These are phyloP conservation scores for Polypedilum vanderplanki DNA, from an alignment of 1,140 invertebrate genomes.

Conservation along the genomic window DNA sequence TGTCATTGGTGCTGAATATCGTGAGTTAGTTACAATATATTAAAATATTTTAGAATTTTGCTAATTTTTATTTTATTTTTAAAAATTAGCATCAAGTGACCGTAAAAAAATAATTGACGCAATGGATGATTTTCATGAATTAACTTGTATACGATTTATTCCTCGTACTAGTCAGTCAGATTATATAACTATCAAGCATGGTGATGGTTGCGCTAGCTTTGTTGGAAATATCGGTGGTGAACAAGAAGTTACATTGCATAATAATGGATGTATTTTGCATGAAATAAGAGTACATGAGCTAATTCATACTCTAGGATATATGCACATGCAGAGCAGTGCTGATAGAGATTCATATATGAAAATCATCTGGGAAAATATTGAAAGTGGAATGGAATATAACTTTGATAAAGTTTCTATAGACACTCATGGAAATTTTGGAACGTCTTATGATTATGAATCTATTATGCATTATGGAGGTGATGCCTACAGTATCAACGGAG, in stretches of 20 bases:
- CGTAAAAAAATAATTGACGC: neutral
- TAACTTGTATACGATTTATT: neutral
- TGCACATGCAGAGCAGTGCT: constrained; percentile 63
- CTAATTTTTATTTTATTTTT: neutral
- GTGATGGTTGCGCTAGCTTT: neutral
- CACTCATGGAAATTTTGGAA: constrained; percentile 52
- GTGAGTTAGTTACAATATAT: neutral
- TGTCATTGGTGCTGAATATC: neutral
- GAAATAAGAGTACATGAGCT: constrained; percentile 55
- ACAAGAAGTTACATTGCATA: neutral
- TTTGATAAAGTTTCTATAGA: too few species aligned
- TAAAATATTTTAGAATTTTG: neutral
- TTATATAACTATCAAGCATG: neutral
- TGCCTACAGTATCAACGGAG: constrained; percentile 64
- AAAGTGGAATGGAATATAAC: too few species aligned
- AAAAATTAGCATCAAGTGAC: neutral
- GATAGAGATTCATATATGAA: constrained; percentile 62
- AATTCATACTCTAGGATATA: constrained; percentile 64
- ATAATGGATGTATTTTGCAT: neutral
- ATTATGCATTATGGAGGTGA: constrained; percentile 72
- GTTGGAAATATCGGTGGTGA: neutral
- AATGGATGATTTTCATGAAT: neutral
- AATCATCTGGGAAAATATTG: constrained; percentile 59
- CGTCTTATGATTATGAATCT: constrained; percentile 70
- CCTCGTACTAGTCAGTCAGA: neutral